Percentiles rank a stretch among this genome's conserved stretches.
These are phyloP conservation scores for Cyprinodon variegatus DNA, from an alignment of 2,113 vertebrate genomes.

Conservation along the genomic window DNA sequence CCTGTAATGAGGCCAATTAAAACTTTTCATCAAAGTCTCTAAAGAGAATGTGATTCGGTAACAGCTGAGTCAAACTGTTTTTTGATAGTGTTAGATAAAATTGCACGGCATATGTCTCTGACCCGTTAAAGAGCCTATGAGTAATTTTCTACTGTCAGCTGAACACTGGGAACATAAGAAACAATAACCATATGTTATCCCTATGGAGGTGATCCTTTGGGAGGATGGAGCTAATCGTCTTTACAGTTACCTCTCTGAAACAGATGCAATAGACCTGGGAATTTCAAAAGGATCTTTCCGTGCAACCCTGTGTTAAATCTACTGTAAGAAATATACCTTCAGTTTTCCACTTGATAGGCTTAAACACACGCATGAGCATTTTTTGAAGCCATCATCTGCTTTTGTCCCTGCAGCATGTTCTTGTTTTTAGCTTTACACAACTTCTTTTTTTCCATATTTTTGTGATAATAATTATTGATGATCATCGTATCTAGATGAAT, in stretches of 20 bases:
- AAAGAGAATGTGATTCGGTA: slow-evolving; percentile 40
- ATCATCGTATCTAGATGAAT: background rate
- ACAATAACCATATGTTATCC: slow-evolving; percentile 76
- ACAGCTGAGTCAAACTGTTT: slow-evolving; percentile 24
- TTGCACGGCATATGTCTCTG: slow-evolving; percentile 24
- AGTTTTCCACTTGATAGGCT: slow-evolving; percentile 31
- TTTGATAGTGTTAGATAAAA: slow-evolving; percentile 29
- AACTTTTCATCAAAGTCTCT: slow-evolving; percentile 55
- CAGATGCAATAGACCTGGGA: slow-evolving; percentile 64
- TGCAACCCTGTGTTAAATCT: slow-evolving; percentile 44
- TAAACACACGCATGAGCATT: background rate
- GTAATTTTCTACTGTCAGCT: slow-evolving; percentile 49
- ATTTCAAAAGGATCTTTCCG: slow-evolving; percentile 48
- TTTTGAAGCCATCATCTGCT: slow-evolving; percentile 21
- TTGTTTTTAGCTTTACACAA: slow-evolving; percentile 22
- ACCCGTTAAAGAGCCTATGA: slow-evolving; percentile 42
- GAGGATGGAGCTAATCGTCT: slow-evolving; percentile 68
- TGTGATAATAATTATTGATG: background rate
- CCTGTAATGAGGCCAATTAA: slow-evolving; percentile 57
- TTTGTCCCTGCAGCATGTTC: slow-evolving; percentile 23
- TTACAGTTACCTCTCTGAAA: slow-evolving; percentile 57
- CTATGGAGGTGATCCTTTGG: slow-evolving; percentile 68
- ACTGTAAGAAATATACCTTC: slow-evolving; percentile 40
- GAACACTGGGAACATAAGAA: slow-evolving; percentile 43
- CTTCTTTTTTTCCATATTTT: slow-evolving; percentile 6